Percentiles rank a stretch among this genome's conserved stretches.
These are phyloP conservation scores for Tolypeutes matacus DNA, from an alignment of 2,797 vertebrate genomes.

Conservation along the genomic window DNA sequence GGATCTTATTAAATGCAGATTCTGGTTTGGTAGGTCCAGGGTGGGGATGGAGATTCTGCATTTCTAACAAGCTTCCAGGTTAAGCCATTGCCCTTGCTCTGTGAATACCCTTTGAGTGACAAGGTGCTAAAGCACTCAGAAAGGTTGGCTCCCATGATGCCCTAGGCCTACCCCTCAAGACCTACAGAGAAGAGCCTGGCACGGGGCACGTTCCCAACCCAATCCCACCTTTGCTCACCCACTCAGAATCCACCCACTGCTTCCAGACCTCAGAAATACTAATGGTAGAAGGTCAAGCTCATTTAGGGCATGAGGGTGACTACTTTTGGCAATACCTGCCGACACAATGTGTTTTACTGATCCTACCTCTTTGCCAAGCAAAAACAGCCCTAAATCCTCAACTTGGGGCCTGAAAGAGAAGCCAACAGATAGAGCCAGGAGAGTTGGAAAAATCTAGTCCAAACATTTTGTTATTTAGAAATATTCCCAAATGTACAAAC, in stretches of 20 bases:
- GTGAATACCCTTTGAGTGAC: not conserved
- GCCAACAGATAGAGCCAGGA: no score
- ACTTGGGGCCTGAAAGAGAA: not conserved
- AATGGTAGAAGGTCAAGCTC: not conserved
- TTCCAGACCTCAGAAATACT: not conserved
- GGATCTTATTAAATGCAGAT: conserved; percentile 13
- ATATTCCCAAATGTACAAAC: not conserved
- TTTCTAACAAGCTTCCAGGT: conserved; percentile 14
- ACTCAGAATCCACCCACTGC: not conserved
- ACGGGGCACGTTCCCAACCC: not conserved
- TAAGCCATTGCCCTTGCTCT: no score
- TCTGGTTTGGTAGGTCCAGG: not conserved
- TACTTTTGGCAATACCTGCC: not conserved
- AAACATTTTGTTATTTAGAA: not conserved
- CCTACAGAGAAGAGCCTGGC: not conserved
- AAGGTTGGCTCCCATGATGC: not conserved
- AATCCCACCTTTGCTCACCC: not conserved
- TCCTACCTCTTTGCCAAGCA: not conserved
- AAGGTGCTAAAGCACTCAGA: not conserved
- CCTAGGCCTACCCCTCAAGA: not conserved
- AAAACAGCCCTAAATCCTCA: not conserved
- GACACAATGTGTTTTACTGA: not conserved
- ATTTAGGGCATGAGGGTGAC: not conserved
- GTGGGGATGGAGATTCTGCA: conserved; percentile 41
- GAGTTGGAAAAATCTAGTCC: not conserved